A percentile compares a stretch with the other conserved stretches of the same genome.
These are phyloP conservation scores for Caenorhabditis inopinata DNA, from an alignment of 1,140 invertebrate genomes.

Conservation along the genomic window DNA sequence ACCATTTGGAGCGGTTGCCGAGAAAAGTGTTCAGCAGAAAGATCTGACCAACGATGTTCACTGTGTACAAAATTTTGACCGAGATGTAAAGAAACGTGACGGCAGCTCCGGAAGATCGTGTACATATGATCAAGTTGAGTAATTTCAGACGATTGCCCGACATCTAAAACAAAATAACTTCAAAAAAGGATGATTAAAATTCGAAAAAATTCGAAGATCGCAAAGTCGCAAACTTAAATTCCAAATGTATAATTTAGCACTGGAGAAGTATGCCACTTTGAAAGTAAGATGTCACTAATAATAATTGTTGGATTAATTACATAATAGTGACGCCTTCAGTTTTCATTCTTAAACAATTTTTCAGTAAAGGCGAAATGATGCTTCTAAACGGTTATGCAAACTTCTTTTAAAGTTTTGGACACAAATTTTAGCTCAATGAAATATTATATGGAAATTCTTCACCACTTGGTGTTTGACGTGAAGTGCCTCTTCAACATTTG, in stretches of 20 bases:
- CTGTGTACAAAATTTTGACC: conserved; percentile 65
- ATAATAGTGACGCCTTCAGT: too few relatives aligned
- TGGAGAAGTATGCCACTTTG: too few relatives aligned
- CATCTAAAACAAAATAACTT: conserved; percentile 54
- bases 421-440: too few relatives aligned
- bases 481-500: conserved; percentile 65
- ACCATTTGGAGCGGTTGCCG: conserved; percentile 60
- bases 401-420: too few relatives aligned
- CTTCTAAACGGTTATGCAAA: too few relatives aligned
- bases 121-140: conserved; percentile 64
- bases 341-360: too few relatives aligned
- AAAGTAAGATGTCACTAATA: too few relatives aligned
- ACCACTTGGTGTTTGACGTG: conserved; percentile 66
- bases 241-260: too few relatives aligned
- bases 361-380: too few relatives aligned
- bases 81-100: conserved; percentile 66
- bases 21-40: conserved; percentile 63
- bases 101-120: conserved; percentile 65
- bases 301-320: too few relatives aligned
- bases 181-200: not conserved
- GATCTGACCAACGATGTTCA: conserved; percentile 65
- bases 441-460: too few relatives aligned
- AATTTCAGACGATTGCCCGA: conserved; percentile 61
- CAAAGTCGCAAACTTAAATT: not conserved
- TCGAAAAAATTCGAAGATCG: too few relatives aligned